Conservation (phyloP, 2,797 vertebrate genomes). For the Tenualosa thibaudeaui region DNA sequence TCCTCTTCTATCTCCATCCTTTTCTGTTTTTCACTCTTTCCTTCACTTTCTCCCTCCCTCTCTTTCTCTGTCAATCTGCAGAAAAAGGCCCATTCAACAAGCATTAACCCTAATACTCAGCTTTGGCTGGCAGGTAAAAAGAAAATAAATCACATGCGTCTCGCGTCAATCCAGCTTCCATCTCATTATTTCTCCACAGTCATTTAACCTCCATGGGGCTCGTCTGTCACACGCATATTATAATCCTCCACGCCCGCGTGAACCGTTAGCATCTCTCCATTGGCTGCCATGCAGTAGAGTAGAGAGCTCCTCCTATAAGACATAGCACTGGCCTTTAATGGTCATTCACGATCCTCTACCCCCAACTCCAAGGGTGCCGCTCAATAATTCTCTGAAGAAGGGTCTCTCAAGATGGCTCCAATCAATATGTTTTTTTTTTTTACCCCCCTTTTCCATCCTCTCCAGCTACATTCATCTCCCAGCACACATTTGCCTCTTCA, state of each 20-base stretch:
- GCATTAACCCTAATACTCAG: conserved; percentile 44
- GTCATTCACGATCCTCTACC: conserved; percentile 32
- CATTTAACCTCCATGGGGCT: conserved; percentile 26
- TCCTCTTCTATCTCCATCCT: conserved; percentile 32
- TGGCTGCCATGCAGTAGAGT: background rate
- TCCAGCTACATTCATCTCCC: conserved; percentile 65
- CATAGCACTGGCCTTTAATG: background rate
- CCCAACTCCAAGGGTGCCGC: conserved; percentile 44
- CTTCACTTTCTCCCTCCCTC: conserved; percentile 22
- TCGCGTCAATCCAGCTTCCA: conserved; percentile 25
- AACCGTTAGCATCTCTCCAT: background rate
- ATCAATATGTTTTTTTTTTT: conserved; percentile 66
- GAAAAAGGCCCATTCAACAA: conserved; percentile 33
- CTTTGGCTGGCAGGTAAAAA: conserved; percentile 35
- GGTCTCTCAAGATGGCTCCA: conserved; percentile 59
- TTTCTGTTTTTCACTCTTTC: background rate
- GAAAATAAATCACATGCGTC: conserved; percentile 37
- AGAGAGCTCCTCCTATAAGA: background rate
- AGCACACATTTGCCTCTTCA: conserved; percentile 69
- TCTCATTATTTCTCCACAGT: conserved; percentile 42
- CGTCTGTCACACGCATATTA: background rate
- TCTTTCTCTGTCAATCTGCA: conserved; percentile 36
- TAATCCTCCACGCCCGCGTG: background rate
- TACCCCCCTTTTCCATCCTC: background rate
- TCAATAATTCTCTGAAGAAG: conserved; percentile 62